Evolutionary conservation across 2,797 vertebrate species (phyloP).

Genomic region (Otolemur crassicaudatus): DNA sequence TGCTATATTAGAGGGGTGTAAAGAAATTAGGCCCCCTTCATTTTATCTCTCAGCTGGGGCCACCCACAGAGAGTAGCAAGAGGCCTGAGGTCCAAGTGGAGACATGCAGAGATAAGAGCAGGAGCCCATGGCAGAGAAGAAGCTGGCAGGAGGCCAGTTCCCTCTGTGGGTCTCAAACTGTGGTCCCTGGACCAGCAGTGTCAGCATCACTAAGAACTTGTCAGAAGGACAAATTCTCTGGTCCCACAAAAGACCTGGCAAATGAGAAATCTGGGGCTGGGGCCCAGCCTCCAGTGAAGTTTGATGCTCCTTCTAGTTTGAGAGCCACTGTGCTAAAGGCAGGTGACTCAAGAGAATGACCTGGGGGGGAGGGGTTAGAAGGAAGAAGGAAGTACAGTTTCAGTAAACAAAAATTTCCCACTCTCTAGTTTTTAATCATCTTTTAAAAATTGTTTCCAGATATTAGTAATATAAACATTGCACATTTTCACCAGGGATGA

Average conservation of each 20-base stretch:
- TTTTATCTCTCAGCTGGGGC: not conserved
- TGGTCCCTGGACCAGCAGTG: not conserved
- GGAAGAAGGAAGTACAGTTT: not conserved
- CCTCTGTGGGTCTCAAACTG: not conserved
- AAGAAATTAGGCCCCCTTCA: not conserved
- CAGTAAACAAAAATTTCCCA: not conserved
- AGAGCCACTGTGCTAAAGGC: not conserved
- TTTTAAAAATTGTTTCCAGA: slow-evolving; percentile 50
- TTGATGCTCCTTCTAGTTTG: not conserved
- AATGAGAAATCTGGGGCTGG: not conserved
- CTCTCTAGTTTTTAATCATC: slow-evolving; percentile 29
- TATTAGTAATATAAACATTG: slow-evolving; percentile 3
- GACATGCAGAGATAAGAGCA: not conserved
- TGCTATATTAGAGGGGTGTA: not conserved
- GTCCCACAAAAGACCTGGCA: not conserved
- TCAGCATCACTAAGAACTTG: not conserved
- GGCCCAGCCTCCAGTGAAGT: not conserved
- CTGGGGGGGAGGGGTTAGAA: not conserved
- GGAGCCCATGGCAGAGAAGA: not conserved
- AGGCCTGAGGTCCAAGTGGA: not conserved
- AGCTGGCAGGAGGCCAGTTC: not conserved
- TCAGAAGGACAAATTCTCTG: slow-evolving; percentile 12
- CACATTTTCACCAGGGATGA: not conserved
- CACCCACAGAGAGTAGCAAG: not conserved
- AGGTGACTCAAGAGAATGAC: not conserved